Base-by-base conservation (phyloP, 2,797 vertebrate species). In the Heterohyrax brucei region DNA sequence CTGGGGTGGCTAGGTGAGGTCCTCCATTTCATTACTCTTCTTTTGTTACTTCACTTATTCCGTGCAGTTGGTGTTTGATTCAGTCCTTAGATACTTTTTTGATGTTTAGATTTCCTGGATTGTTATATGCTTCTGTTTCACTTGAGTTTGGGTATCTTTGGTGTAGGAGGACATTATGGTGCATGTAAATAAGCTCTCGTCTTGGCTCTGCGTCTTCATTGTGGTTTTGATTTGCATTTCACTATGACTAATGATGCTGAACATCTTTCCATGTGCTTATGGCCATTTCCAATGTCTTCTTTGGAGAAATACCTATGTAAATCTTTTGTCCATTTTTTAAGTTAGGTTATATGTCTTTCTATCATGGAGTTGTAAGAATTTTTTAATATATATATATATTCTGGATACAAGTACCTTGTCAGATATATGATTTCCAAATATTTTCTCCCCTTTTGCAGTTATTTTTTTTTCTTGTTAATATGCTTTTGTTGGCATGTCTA, bases 331-430 rank as follows among this genome's bases (percentile, higher is more conserved):
- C 10, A 46, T 46, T 72, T 82, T 77, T 50, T 6, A 91, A 70
- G 66, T 81, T 73, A 75, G 19, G 28, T 89, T 62, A 30, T 93
- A 79, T 93, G 33, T 77, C 59, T 56, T 39, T 78, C 73, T 64
- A 61, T 53, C 81, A 64, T 76, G 80, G 87, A 85, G 61, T 85
- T 93, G 26, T 72, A 50, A 72, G 33, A 44, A 44, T 76, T 46
- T 18, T 91, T 73, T 89, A n/a, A n/a, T 39, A 39, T 39, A 39
- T 39, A 39, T 79, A 16, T 62, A 24, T 90, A 48, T 80, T 84
- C 68, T 70, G 33, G 53, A 62, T 78, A 46, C 5, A 73, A 33
- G 28, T 53, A 62, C 68, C 16, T 75, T 64, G 90, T 39, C 64
- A 79, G 7, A n/a, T 53, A 13, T 5, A 26, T 28, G 28, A 91